Evolutionary conservation across 2,888 invertebrate genomes (phyloP).

Genomic region (Scaptodrosophila latifasciaeformis): DNA sequence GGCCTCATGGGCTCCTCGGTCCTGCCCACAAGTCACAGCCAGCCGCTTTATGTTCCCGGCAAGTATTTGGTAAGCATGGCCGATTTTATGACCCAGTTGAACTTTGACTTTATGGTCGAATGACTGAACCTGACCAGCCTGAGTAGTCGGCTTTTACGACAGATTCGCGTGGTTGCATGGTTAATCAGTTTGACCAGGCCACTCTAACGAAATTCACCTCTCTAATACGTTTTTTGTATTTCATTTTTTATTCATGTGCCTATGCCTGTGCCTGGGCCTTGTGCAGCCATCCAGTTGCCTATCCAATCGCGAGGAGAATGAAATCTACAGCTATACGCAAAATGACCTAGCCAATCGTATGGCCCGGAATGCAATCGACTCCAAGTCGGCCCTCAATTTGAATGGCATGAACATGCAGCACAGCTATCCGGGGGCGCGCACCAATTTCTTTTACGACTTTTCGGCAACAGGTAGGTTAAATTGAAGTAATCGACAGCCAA

Average conservation of each 20-base stretch:
- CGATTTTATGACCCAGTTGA: constrained; percentile 14
- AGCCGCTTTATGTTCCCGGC: constrained; percentile 92
- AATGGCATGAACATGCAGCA: constrained; percentile 75
- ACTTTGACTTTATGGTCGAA: constrained; percentile 46
- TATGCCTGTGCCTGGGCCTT: no score
- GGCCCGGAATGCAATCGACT: constrained; percentile 76
- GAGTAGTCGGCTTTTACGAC: constrained; percentile 47
- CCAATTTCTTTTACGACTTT: constrained; percentile 75
- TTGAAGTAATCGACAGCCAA: no score
- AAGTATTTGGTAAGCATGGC: constrained; percentile 89
- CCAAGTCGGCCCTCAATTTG: constrained; percentile 79
- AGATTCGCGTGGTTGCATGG: neutral
- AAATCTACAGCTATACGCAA: constrained; percentile 91
- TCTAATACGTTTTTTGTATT: neutral
- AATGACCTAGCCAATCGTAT: constrained; percentile 89
- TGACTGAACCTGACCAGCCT: no score
- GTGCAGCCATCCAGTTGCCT: constrained; percentile 93
- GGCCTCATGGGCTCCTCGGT: constrained; percentile 74
- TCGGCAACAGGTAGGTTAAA: constrained; percentile 73
- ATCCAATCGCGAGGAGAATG: constrained; percentile 92
- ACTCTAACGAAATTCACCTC: neutral
- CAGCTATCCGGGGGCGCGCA: constrained; percentile 73
- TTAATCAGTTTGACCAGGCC: neutral
- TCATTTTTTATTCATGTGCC: no score
- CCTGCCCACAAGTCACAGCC: constrained; percentile 86